Base-by-base conservation (phyloP, 2,797 vertebrate genomes). In the Gallinago nigripennis region DNA sequence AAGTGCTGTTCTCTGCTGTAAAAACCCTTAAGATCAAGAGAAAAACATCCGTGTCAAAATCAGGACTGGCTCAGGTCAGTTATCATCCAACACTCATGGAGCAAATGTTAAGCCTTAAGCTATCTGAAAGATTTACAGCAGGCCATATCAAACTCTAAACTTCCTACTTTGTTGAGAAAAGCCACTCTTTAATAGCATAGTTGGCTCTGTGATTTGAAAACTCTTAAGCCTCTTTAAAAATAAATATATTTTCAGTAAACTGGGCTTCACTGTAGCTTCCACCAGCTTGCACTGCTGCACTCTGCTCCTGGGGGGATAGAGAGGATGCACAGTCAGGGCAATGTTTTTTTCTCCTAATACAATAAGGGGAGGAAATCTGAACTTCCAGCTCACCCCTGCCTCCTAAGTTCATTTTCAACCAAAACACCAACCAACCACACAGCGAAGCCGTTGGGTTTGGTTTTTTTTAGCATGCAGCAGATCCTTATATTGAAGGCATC, bases 101-200 rank as follows among this genome's bases (percentile, higher is more conserved):
- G 60, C 37, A 90, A 94, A 94, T 37, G 37, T 83, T 92, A 79
- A 88, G 60, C 48, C 46, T 75, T 72, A 63, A 84, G 58, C 53
- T 46, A 56, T 57, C 48, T 76, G 33, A 64, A 92, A 80, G 45
- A 91, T 73, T 91, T 86, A 90, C 28, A 86, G 51, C 48, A 79
- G 43, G 58, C 16, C 1, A 3, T 54, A 88, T 53, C 35, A 84
- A 81, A 86, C 14, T 86, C 66, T 64, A 60, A 94, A 86, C 48
- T 76, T 92, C 63, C 70, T 57, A n/a, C 33, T 88, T 83, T 35
- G 35, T 72, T 73, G 68, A 56, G 56, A 91, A 92, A 94, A 86
- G 4, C 2, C 43, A 76, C 54, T 79, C 48, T 53, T 66, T 66
- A 88, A 72, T 28, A 70, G 54, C 83, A 82, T 12, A 94, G 53